Evolutionary conservation across 2,113 vertebrate genomes (phyloP).

Genomic region (Cygnus buccinator): DNA sequence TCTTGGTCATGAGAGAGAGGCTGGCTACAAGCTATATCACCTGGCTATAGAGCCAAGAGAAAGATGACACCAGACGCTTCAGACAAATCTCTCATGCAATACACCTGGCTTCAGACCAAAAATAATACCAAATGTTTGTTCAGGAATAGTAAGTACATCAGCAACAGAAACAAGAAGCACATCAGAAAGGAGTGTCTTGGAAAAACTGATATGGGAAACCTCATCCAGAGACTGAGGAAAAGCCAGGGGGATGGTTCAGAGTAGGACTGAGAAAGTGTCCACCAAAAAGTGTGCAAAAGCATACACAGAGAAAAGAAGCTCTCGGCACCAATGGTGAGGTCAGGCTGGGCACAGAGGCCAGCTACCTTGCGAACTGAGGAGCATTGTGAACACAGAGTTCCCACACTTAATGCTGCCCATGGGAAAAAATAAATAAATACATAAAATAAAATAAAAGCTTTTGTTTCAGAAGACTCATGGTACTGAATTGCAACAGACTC

Average conservation of each 20-base stretch:
- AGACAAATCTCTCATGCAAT: not conserved
- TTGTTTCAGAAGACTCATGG: not conserved
- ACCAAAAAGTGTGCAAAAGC: not conserved
- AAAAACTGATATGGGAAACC: not conserved
- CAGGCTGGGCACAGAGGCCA: rapidly evolving
- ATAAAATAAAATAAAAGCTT: not conserved
- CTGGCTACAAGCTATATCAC: not conserved
- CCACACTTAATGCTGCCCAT: not conserved
- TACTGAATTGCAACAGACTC: not conserved
- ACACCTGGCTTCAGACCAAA: not conserved
- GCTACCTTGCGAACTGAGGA: not conserved
- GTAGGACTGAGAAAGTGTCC: not conserved
- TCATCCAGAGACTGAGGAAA: not conserved
- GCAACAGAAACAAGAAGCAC: not conserved
- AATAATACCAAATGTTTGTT: not conserved
- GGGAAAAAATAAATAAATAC: too few relatives aligned
- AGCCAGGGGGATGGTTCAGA: not conserved
- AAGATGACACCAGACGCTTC: not conserved
- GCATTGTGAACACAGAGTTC: not conserved
- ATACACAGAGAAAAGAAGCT: not conserved
- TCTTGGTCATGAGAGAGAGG: not conserved
- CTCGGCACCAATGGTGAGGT: rapidly evolving
- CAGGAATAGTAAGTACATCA: not conserved
- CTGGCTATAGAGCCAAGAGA: not conserved
- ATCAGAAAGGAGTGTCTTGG: not conserved